Percentiles rank a stretch among this genome's conserved stretches.
These are phyloP conservation scores for Pangasianodon gigas DNA, from an alignment of 2,113 vertebrate genomes.

Conservation along the genomic window DNA sequence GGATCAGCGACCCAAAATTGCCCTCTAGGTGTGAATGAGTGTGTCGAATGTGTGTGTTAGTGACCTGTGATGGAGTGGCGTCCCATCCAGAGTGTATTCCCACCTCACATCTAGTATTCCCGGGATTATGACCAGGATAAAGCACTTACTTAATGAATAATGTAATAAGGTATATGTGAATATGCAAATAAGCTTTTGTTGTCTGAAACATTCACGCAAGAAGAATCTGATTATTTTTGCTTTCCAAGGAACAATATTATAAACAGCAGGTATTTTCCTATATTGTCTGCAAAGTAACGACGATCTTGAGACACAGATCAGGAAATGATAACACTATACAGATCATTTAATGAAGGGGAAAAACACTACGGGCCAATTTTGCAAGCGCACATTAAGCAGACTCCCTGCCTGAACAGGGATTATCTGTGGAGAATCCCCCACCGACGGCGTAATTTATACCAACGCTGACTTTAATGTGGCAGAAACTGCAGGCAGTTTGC, in stretches of 20 bases:
- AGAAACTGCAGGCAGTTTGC: not conserved
- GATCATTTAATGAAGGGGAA: slow-evolving; percentile 15
- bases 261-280: not conserved
- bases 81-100: not conserved
- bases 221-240: slow-evolving; percentile 4
- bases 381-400: not conserved
- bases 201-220: not conserved
- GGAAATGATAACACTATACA: not conserved
- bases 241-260: not conserved
- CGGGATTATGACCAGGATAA: not conserved
- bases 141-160: not conserved
- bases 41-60: not conserved
- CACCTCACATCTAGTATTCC: not conserved
- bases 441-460: slow-evolving; percentile 10
- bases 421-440: slow-evolving; percentile 27
- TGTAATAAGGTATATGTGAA: not conserved
- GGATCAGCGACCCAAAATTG: not conserved
- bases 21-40: not conserved
- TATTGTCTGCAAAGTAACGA: not conserved
- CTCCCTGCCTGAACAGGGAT: slow-evolving; percentile 26
- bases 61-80: not conserved
- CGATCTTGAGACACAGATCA: not conserved
- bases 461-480: not conserved
- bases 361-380: slow-evolving; percentile 30
- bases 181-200: not conserved